A percentile compares a stretch with the other conserved stretches of the same genome.
These are phyloP conservation scores for Drosophila grimshawi DNA, from an alignment of 1,140 invertebrate genomes.

Conservation along the genomic window DNA sequence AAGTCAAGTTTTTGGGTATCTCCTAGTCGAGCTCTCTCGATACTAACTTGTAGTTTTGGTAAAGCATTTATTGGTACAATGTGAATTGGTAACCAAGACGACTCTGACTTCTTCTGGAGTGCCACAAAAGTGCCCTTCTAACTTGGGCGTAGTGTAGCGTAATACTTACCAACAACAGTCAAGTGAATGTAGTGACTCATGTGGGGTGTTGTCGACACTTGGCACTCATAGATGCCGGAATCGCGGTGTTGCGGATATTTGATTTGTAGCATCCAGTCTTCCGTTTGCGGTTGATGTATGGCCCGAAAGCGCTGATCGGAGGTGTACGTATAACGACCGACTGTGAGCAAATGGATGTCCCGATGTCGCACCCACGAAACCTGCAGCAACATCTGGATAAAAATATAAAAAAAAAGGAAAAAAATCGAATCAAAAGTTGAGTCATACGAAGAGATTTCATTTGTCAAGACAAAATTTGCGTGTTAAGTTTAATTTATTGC, in stretches of 20 bases:
- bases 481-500: slow-evolving; percentile 50
- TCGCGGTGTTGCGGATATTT: slow-evolving; percentile 93
- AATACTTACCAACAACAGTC: slow-evolving; percentile 92
- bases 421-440: slow-evolving; percentile 21
- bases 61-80: too few relatives aligned
- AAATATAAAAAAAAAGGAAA: not conserved
- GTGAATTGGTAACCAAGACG: too few relatives aligned
- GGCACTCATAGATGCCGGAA: slow-evolving; percentile 94
- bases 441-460: slow-evolving; percentile 48
- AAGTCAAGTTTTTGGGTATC: too few relatives aligned
- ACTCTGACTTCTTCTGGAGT: too few relatives aligned
- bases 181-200: slow-evolving; percentile 94
- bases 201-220: slow-evolving; percentile 94
- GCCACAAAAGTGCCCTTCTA: too few relatives aligned
- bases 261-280: slow-evolving; percentile 95
- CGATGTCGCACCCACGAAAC: slow-evolving; percentile 95
- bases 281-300: slow-evolving; percentile 92
- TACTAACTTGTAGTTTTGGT: too few relatives aligned
- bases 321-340: slow-evolving; percentile 96
- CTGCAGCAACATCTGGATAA: slow-evolving; percentile 90
- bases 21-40: too few relatives aligned
- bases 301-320: slow-evolving; percentile 95
- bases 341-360: slow-evolving; percentile 94
- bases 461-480: slow-evolving; percentile 35
- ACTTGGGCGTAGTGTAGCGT: too few relatives aligned